These are phyloP conservation scores for Celastrina argiolus DNA, from an alignment of 2,888 invertebrate genomes.

Conservation along the genomic window DNA sequence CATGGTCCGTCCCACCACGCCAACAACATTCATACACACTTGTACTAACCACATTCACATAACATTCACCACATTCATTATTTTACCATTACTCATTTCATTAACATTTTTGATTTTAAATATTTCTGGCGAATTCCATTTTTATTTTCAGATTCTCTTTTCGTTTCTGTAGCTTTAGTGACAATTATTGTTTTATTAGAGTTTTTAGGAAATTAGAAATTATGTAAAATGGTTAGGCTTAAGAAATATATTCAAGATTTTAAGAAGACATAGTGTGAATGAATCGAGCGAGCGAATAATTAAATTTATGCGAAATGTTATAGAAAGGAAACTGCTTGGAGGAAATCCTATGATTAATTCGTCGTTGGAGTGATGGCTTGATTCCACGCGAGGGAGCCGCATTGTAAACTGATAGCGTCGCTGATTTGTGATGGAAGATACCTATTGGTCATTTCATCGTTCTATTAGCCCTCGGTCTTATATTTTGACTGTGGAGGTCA, in stretches of 20 bases:
- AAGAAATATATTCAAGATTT: conserved; percentile 45
- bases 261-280: conserved; percentile 36
- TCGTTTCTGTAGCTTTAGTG: conserved; percentile 37
- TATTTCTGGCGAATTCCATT: conserved; percentile 49
- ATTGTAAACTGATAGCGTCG: conserved; percentile 25
- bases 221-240: conserved; percentile 45
- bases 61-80: conserved; percentile 33
- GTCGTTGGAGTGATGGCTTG: conserved; percentile 64
- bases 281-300: conserved; percentile 47
- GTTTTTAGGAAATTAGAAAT: conserved; percentile 45
- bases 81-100: not conserved
- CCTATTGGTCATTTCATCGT: not conserved
- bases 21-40: conserved; percentile 31
- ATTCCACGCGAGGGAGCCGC: conserved; percentile 42
- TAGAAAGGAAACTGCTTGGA: conserved; percentile 75
- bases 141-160: conserved; percentile 59
- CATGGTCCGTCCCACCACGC: conserved; percentile 68
- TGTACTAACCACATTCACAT: conserved; percentile 24
- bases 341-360: conserved; percentile 74
- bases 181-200: conserved; percentile 37
- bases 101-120: conserved; percentile 41
- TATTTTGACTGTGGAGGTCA: not conserved
- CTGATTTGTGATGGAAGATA: conserved; percentile 16
- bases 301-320: conserved; percentile 75
- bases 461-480: not conserved